A percentile compares a stretch with the other conserved stretches of the same genome.
Evolutionary conservation across 2,797 vertebrate species (phyloP).

Genomic region (Phrynocephalus guinanensis): DNA sequence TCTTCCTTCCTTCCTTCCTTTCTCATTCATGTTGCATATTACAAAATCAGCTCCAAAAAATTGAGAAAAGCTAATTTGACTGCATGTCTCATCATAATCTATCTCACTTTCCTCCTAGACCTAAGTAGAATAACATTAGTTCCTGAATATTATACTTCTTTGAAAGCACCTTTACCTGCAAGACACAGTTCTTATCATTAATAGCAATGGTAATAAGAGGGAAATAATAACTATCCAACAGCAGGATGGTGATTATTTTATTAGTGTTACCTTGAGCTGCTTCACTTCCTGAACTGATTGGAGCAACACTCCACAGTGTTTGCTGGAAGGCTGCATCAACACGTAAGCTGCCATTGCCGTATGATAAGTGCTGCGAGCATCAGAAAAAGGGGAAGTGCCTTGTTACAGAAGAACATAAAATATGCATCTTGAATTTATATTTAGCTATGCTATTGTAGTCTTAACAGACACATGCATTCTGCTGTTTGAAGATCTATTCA

Average conservation of each 20-base stretch:
- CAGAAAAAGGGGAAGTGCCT: conserved; percentile 25
- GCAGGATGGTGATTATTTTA: background rate
- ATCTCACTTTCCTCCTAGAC: background rate
- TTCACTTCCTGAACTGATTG: conserved; percentile 97
- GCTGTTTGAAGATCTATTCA: background rate
- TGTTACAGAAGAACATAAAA: conserved; percentile 17
- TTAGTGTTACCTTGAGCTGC: conserved; percentile 89
- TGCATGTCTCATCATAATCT: background rate
- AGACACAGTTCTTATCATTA: conserved; percentile 20
- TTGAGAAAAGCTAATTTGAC: background rate
- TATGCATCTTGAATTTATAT: background rate
- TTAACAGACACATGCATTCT: background rate
- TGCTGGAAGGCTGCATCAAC: conserved; percentile 97
- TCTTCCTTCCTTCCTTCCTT: background rate
- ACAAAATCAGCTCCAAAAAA: background rate
- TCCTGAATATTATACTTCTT: background rate
- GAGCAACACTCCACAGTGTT: conserved; percentile 95
- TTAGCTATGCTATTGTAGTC: background rate
- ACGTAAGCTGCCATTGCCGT: conserved; percentile 88
- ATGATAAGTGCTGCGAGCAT: conserved; percentile 88
- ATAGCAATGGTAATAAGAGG: background rate
- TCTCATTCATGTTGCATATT: background rate
- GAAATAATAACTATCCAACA: conserved; percentile 1
- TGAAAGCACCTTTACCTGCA: background rate
- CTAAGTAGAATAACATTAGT: background rate